Base-by-base conservation (phyloP, 2,888 invertebrate species). In the Hylaea fasciaria region DNA sequence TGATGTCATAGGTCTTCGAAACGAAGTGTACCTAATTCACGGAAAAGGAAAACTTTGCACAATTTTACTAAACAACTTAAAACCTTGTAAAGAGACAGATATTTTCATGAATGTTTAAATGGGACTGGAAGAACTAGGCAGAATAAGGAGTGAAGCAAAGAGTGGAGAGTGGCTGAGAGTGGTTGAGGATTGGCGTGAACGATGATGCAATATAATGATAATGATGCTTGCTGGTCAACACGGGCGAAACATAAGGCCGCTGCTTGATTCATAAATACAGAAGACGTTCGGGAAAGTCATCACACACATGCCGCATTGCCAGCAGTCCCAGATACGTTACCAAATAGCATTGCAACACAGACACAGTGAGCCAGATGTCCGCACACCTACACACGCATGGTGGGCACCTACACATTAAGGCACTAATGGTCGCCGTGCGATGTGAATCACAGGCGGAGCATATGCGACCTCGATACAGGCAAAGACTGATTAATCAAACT, bases 401-500 rank as follows among this genome's bases (percentile, higher is more conserved):
- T 11, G 7, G 17, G 69, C 75, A 72, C 66, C 70, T 60, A 55
- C 29, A 44, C 44, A 63, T 58, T 44, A 45, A 52, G 43, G 57
- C 69, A 71, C 73, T 74, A 71, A 78, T 77, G 76, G 78, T 73
- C 77, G 76, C 72, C 67, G 77, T 76, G 80, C 73, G 87, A 86
- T 87, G 87, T 86, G 88, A 89, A 82, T 89, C 88, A 86, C 87
- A 85, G 83, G 72, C 85, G 73, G 66, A 67, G 66, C 88, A 89
- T 77, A 83, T 90, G 90, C 82, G 89, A 81, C 89, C 89, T 87
- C 89, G 86, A 87, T 88, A 78, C 79, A 13, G 51, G 63, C 56
- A 68, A 9, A 53, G 55, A 65, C 45, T 29, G 44, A 28, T 48
- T 49, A 8, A 28, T n/a, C 39, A 5, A 8, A 14, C 8, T 41